Base-by-base conservation (phyloP, 2,113 vertebrate genomes). In the Prionailurus viverrinus region DNA sequence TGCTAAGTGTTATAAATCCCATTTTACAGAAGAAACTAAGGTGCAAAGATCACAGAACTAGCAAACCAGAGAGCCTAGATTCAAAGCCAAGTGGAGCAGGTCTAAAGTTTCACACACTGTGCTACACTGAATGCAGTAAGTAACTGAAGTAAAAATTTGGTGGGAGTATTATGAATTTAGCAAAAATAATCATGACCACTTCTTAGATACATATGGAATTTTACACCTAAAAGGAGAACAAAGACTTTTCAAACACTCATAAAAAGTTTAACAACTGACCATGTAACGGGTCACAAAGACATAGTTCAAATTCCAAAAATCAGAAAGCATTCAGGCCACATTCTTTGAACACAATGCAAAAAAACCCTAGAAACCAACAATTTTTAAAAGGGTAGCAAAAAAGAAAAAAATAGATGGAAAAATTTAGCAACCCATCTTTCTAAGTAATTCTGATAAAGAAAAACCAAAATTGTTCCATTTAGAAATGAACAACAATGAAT, bases 371-470 rank as follows among this genome's bases (percentile, higher is more conserved):
- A 58, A 90, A 79, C 61, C 33, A 65, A 41, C 53, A 97, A 31
- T 51, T 90, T 33, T 25, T 29, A n/a, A 82, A 74, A 87, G 33
- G 3, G 21, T 21, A 69, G 45, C 31, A 79, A 92, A 91, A 71
- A 23, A 21, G 8, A 63, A 68, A 78, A 27, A 73, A 45, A 53
- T 45, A 61, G 5, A 61, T 3, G 16, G 16, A 65, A 66, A 93
- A 80, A 85, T 27, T 33, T 86, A 82, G 41, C 15, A 71, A 63
- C 15, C 55, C 16, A 45, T 69, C 82, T 76, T 94, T 88, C 55
- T 83, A 92, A 92, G 31, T 96, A 96, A 65, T 74, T 78, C 76
- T 83, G 53, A n/a, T 55, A 13, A 92, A 92, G 27, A 83, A 63
- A 95, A 92, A 89, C 9, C 69, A 92, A 86, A 94, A 73, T 36